Evolutionary conservation across 92 coral and sea anemone species (phyloP), one percentile per base, ranked within the genome.

Genomic region (Zoanthus solanderi): DNA sequence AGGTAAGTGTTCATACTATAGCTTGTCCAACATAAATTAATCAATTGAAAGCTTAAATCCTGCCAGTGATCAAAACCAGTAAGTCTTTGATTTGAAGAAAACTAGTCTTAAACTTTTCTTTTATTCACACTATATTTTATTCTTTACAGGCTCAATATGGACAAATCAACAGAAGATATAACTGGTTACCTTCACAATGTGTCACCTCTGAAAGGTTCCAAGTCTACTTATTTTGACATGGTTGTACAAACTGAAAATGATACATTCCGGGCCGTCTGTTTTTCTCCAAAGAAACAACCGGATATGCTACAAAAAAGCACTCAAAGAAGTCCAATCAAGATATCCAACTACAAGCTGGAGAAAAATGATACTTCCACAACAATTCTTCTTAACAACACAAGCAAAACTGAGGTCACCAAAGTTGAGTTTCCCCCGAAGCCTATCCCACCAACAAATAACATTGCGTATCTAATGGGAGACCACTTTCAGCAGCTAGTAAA

Each of bases 401-500:
- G 83, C 66, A 57, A 81, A 88, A 71, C 76, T 81, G 83, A 30
- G 61, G 91, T 54, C 66, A 58, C 87, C 68, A 60, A 88, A 72
- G 87, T 72, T 57, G 68, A 61, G 67, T 88, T 88, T 57, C 75
- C 87, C 67, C 75, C 87, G 83, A 81, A 88, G 66, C 87, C 56
- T 78, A 79, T 71, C 81, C 91, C 87, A 81, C 66, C 58, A 11
- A 81, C 91, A 88, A 88, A 88, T 23, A 88, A 81, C 91, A 72
- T 81, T 61, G 80, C 87, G 67, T 88, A 87, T 60, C 74, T 80
- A 57, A 53, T 45, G 52, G 87, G 87, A 80, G 91, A 80, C 58
- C 91, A 88, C 81, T 72, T 50, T 46, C 92, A 89, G 45, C 89
- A 89, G 72, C 89, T 84, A 53, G 71, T 84, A 66, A 83, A 87